A percentile compares a stretch with the other conserved stretches of the same genome.
Conservation (phyloP, 2,888 invertebrate genomes). For the Cerastis leucographa region DNA sequence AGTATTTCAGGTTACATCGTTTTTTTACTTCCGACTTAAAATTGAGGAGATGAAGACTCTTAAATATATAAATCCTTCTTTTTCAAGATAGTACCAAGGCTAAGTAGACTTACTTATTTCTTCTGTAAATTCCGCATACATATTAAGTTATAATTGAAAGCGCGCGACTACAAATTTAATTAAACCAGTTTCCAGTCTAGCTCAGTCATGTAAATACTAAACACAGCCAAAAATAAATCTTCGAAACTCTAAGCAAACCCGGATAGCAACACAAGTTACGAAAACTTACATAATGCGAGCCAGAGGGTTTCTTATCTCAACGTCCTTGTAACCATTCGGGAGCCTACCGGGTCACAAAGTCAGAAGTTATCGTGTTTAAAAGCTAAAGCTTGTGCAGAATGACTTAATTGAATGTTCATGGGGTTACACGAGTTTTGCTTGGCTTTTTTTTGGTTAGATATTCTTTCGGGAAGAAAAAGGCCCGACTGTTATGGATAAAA, state of each 20-base stretch:
- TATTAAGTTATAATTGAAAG: not conserved
- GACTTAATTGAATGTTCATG: slow-evolving; percentile 52
- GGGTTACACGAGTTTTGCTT: not conserved
- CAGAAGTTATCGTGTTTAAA: slow-evolving; percentile 69
- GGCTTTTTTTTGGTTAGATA: not conserved
- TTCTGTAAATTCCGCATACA: not conserved
- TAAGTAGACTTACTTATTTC: not conserved
- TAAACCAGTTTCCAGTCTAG: slow-evolving; percentile 30
- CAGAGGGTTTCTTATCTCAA: slow-evolving; percentile 79
- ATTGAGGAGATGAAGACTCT: not conserved
- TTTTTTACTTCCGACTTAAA: not conserved
- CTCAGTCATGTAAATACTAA: slow-evolving; percentile 22
- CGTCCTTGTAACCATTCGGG: slow-evolving; percentile 80
- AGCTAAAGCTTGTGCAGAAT: slow-evolving; percentile 57
- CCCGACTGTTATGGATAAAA: no score
- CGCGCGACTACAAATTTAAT: not conserved
- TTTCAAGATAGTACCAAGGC: not conserved
- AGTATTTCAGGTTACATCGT: not conserved
- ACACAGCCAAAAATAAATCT: slow-evolving; percentile 12
- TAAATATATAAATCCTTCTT: not conserved
- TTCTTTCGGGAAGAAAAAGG: not conserved
- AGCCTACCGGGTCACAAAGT: slow-evolving; percentile 77
- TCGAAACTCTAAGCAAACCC: slow-evolving; percentile 1
- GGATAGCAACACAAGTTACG: slow-evolving; percentile 36
- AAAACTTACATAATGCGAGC: slow-evolving; percentile 54